Evolutionary conservation across 2,888 invertebrate species (phyloP).

Genomic region (Rhogogaster chlorosoma): DNA sequence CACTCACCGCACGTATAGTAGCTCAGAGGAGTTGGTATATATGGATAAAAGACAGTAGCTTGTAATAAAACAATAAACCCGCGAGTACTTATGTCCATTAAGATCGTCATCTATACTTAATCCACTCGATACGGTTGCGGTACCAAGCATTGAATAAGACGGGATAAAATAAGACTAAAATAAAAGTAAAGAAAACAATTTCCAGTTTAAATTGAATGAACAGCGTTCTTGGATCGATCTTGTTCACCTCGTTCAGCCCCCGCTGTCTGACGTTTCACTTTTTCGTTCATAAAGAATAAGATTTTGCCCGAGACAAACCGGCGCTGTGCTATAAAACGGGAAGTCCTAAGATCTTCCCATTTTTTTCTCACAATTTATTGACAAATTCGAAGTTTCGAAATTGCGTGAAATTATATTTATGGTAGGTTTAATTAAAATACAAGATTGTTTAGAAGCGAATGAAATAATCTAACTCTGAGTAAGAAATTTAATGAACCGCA

Average conservation of each 20-base stretch:
- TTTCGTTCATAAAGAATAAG: slow-evolving; percentile 42
- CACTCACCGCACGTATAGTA: neutral
- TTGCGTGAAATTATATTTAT: neutral
- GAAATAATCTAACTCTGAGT: neutral
- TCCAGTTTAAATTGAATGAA: slow-evolving; percentile 44
- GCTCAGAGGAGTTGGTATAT: neutral
- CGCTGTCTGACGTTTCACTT: slow-evolving; percentile 42
- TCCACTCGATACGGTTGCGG: slow-evolving; percentile 6
- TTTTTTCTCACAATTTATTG: neutral
- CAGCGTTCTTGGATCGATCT: slow-evolving; percentile 47
- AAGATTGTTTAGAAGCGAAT: neutral
- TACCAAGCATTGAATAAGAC: neutral
- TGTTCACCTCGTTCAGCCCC: slow-evolving; percentile 46
- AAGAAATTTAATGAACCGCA: neutral
- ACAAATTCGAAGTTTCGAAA: neutral
- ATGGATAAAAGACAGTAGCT: slow-evolving; percentile 29
- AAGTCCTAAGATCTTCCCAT: neutral
- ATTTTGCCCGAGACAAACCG: slow-evolving; percentile 9
- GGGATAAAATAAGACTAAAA: neutral
- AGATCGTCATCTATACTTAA: slow-evolving; percentile 29
- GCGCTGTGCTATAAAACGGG: neutral
- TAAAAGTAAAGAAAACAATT: slow-evolving; percentile 21
- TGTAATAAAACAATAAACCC: slow-evolving; percentile 30
- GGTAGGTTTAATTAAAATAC: neutral
- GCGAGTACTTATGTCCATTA: slow-evolving; percentile 25